phyloP scores from a whole-genome alignment of 2,888 invertebrate genomes.

The Aleiodes testaceus region DNA sequence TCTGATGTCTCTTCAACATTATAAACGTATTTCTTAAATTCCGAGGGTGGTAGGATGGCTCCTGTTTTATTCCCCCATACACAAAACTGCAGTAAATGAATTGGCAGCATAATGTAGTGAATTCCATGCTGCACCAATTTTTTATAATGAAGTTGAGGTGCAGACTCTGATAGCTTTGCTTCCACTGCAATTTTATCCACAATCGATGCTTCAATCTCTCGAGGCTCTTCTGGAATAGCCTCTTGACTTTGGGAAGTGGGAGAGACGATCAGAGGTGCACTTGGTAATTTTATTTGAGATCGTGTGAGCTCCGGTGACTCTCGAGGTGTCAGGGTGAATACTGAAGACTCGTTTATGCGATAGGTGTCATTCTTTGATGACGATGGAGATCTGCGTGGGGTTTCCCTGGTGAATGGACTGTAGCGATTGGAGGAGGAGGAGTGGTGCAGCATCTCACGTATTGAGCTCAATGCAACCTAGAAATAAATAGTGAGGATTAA shows the following conservation, averaged over 20 bases:
- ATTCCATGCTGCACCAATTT: background rate
- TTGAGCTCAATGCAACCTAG: constrained; percentile 2
- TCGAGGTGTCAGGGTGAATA: background rate
- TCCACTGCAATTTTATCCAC: no score
- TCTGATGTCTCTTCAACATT: background rate
- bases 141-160: background rate
- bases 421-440: background rate
- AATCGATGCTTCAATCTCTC: no score
- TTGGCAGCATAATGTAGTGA: background rate
- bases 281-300: no score
- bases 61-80: background rate
- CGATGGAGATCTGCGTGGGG: background rate
- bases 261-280: no score
- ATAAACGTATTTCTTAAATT: background rate
- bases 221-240: no score
- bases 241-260: no score
- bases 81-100: background rate
- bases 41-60: background rate
- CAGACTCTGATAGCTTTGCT: background rate
- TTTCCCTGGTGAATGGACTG: background rate
- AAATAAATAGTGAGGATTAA: background rate
- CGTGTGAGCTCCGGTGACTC: background rate
- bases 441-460: background rate
- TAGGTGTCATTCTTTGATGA: background rate
- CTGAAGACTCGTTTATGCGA: no score